Percentiles rank a stretch among this genome's conserved stretches.
Evolutionary conservation across 2,888 invertebrate genomes (phyloP).

Genomic region (Pseudoips prasinana): DNA sequence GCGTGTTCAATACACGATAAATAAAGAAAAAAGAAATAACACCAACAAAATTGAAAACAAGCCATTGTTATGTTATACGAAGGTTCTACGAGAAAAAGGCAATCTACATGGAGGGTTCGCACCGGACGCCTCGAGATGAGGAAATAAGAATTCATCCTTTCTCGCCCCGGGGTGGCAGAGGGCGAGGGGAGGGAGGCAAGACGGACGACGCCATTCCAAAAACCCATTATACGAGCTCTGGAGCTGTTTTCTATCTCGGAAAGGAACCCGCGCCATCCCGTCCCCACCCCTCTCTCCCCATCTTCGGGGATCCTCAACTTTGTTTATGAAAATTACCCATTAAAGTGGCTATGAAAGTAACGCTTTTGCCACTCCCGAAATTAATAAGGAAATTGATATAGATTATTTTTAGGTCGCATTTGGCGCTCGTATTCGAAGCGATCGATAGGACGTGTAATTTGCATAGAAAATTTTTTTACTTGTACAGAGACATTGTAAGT

Average conservation of each 20-base stretch:
- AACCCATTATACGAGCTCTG: slow-evolving; percentile 86
- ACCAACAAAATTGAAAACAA: slow-evolving; percentile 78
- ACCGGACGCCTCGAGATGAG: slow-evolving; percentile 79
- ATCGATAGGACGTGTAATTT: slow-evolving; percentile 26
- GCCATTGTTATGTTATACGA: slow-evolving; percentile 79
- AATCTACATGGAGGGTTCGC: slow-evolving; percentile 79
- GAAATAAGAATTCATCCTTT: slow-evolving; percentile 83
- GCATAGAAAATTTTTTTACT: slow-evolving; percentile 25
- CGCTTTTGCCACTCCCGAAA: slow-evolving; percentile 78
- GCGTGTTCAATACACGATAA: slow-evolving; percentile 15
- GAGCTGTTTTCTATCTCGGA: slow-evolving; percentile 83
- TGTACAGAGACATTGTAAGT: too few species aligned
- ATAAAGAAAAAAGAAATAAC: slow-evolving; percentile 51
- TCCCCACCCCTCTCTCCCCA: slow-evolving; percentile 45
- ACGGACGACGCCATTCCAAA: slow-evolving; percentile 88
- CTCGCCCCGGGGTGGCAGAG: slow-evolving; percentile 60
- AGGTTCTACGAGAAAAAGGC: slow-evolving; percentile 76
- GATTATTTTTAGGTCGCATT: slow-evolving; percentile 62
- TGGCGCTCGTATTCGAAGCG: slow-evolving; percentile 31
- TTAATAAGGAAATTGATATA: slow-evolving; percentile 81
- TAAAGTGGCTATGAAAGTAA: slow-evolving; percentile 81
- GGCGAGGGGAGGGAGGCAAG: slow-evolving; percentile 65
- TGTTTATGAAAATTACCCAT: slow-evolving; percentile 82
- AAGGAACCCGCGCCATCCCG: slow-evolving; percentile 59
- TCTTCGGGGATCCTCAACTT: slow-evolving; percentile 74